Evolutionary conservation across 2,888 invertebrate genomes (phyloP).

Genomic region (Resseliella maxima): DNA sequence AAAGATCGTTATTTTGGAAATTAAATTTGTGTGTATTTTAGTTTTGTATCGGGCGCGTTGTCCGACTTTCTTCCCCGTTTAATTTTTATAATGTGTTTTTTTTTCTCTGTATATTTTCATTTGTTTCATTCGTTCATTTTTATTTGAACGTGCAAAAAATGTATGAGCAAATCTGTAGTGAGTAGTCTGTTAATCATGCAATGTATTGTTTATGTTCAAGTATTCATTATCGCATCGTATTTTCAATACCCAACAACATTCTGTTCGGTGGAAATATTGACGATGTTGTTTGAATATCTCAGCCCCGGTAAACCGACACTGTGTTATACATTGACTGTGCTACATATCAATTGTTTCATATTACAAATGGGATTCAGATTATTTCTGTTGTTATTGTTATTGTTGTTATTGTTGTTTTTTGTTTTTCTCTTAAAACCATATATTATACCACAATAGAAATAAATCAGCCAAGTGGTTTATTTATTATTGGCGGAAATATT

Average conservation of each 20-base stretch:
- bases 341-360: conserved; percentile 34
- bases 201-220: conserved; percentile 41
- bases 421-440: too few species aligned
- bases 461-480: conserved; percentile 36
- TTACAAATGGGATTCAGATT: conserved; percentile 19
- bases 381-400: not conserved
- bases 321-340: not conserved
- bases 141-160: not conserved
- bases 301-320: not conserved
- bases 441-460: conserved; percentile 25
- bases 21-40: not conserved
- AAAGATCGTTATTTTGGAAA: conserved; percentile 17
- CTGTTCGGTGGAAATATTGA: not conserved
- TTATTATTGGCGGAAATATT: conserved; percentile 51
- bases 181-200: conserved; percentile 6
- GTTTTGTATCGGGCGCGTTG: not conserved
- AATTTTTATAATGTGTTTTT: not conserved
- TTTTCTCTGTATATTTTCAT: not conserved
- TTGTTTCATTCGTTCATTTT: not conserved
- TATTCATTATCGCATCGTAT: conserved; percentile 24
- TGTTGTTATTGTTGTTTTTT: too few species aligned
- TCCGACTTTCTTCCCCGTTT: conserved; percentile 29
- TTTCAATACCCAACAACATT: not conserved
- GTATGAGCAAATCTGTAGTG: conserved; percentile 8
- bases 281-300: not conserved